phyloP scores from a whole-genome alignment of 92 coral and sea anemone genomes.

The Bergia puertoricense region DNA sequence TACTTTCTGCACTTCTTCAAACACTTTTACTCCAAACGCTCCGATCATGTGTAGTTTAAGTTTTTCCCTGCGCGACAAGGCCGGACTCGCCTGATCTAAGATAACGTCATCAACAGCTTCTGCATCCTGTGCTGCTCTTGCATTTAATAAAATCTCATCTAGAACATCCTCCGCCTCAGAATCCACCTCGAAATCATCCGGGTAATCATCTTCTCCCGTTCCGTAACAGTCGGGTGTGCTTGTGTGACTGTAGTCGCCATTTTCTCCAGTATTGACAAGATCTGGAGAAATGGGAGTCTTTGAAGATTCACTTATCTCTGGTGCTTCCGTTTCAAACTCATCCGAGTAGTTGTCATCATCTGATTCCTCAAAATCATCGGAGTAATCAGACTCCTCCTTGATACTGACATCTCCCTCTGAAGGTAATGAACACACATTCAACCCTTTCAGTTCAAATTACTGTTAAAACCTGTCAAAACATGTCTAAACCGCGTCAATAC shows the following conservation, averaged over 20 bases:
- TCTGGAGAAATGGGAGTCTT: slow-evolving; percentile 66
- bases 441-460: not conserved
- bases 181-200: slow-evolving; percentile 88
- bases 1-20: slow-evolving; percentile 76
- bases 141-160: slow-evolving; percentile 76
- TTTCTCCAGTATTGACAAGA: slow-evolving; percentile 43
- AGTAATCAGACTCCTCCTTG: slow-evolving; percentile 64
- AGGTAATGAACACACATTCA: not conserved
- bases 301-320: slow-evolving; percentile 46
- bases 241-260: slow-evolving; percentile 17
- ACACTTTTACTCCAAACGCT: slow-evolving; percentile 83
- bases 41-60: slow-evolving; percentile 65
- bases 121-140: slow-evolving; percentile 90
- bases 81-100: slow-evolving; percentile 24
- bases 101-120: slow-evolving; percentile 52
- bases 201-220: slow-evolving; percentile 58
- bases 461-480: too few species aligned
- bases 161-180: slow-evolving; percentile 86
- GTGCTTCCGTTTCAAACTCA: slow-evolving; percentile 77
- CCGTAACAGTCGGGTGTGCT: slow-evolving; percentile 18
- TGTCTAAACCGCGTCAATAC: too few species aligned
- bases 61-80: slow-evolving; percentile 27
- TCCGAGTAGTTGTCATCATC: slow-evolving; percentile 82
- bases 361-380: slow-evolving; percentile 92
- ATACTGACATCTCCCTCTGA: slow-evolving; percentile 25